Conservation (phyloP, 2,797 vertebrate species). For the Sebastes iracundus region DNA sequence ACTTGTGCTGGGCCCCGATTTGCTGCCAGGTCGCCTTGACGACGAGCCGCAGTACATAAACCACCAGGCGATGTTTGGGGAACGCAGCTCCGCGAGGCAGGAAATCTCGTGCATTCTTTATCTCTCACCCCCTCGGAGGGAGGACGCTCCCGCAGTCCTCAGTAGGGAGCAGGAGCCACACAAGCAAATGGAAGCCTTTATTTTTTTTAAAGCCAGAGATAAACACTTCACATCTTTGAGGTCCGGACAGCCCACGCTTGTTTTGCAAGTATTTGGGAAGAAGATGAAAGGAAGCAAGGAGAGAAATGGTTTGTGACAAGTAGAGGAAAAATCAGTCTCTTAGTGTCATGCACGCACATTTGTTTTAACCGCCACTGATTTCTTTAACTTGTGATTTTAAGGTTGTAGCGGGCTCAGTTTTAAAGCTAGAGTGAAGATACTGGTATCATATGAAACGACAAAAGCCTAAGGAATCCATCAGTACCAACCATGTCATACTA, state of each 20-base stretch:
- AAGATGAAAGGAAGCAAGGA: background rate
- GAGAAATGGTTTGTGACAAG: background rate
- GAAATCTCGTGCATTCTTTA: constrained; percentile 86
- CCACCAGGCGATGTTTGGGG: constrained; percentile 69
- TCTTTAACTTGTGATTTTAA: too few species aligned
- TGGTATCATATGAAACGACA: too few species aligned
- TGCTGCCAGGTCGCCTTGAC: constrained; percentile 78
- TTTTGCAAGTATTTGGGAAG: constrained; percentile 2
- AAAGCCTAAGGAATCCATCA: too few species aligned
- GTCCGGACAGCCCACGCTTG: background rate
- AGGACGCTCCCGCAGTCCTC: constrained; percentile 37
- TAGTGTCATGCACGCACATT: background rate
- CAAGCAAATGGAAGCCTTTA: constrained; percentile 19
- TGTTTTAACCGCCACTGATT: too few species aligned
- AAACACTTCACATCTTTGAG: constrained; percentile 13
- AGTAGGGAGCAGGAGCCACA: constrained; percentile 24
- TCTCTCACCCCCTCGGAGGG: constrained; percentile 63
- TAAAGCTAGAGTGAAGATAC: too few species aligned
- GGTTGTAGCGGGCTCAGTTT: too few species aligned
- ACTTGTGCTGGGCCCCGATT: constrained; percentile 54
- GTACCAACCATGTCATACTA: too few species aligned
- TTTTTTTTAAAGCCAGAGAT: constrained; percentile 23
- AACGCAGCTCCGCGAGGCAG: constrained; percentile 74
- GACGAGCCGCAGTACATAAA: constrained; percentile 73
- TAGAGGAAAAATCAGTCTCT: background rate